phyloP scores from a whole-genome alignment of 1,140 invertebrate species.

The Drosophila melanogaster region Release_6_plus_ISO1_MT NT_033779.5:5064001-5064500 shows the following conservation, averaged over 20 bases:
- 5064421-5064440: conserved; percentile 35
- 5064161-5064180: conserved; percentile 31
- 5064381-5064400: conserved; percentile 70
- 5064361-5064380: conserved; percentile 76
- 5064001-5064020: conserved; percentile 25
- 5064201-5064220: conserved; percentile 75
- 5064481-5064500: not conserved
- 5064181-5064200: conserved; percentile 24
- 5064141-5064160: conserved; percentile 67
- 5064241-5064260: conserved; percentile 7
- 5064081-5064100: conserved; percentile 48
- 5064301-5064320: conserved; percentile 55
- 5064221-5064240: conserved; percentile 26
- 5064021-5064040: conserved; percentile 25
- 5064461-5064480: conserved; percentile 6
- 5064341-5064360: conserved; percentile 55
- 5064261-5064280: not conserved
- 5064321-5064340: conserved; percentile 45
- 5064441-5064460: conserved; percentile 31
- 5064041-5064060: not conserved
- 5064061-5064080: not conserved
- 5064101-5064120: conserved; percentile 63
- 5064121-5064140: conserved; percentile 44
- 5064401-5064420: conserved; percentile 49
- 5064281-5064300: conserved; percentile 9